Evolutionary conservation across 2,888 invertebrate species (phyloP), one percentile per base, ranked within the genome.

Genomic region (Acleris laterana): DNA sequence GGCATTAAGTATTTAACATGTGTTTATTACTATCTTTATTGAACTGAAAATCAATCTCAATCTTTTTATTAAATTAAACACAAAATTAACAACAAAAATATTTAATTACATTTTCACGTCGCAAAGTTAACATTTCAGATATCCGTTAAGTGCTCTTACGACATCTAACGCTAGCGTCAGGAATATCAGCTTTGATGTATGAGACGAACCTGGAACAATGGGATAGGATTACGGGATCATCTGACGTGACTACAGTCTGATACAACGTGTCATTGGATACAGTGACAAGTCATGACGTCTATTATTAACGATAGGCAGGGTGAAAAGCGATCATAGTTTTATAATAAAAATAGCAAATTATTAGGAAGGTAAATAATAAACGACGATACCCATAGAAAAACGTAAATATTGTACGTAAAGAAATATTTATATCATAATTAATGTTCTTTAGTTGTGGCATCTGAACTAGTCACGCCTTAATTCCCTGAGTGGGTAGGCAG

Each of bases 191-290:
- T 67, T 67, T 62, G 68, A 71, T 65, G 66, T 62, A 44, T 48
- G 46, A 42, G 28, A 51, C 20, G 71, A 63, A 25, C 71, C 71
- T 71, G 70, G 17, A 71, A 71, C 71, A 70, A 71, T 49, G 42
- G 46, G 16, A 19, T 59, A 66, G 50, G 25, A 60, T 69, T 63
- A 61, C 32, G 22, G 20, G 53, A 65, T 63, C 16, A 48, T 58
- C 48, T 42, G 53, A 51, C 19, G 32, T 13, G 7, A 57, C n/a
- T 55, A 55, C 49, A 53, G 44, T 17, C 53, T 46, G 50, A 51
- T 32, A 19, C 46, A 52, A 49, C 38, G 20, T 62, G 48, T 16
- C 42, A 46, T 53, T n/a, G 20, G 44, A 17, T 28, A 25, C 16
- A 50, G 1, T 44, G 46, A 9, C 38, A 13, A 55, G 48, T 62